These are phyloP conservation scores for Oncorhynchus tshawytscha DNA, from an alignment of 2,113 vertebrate species.

Conservation along the genomic window DNA sequence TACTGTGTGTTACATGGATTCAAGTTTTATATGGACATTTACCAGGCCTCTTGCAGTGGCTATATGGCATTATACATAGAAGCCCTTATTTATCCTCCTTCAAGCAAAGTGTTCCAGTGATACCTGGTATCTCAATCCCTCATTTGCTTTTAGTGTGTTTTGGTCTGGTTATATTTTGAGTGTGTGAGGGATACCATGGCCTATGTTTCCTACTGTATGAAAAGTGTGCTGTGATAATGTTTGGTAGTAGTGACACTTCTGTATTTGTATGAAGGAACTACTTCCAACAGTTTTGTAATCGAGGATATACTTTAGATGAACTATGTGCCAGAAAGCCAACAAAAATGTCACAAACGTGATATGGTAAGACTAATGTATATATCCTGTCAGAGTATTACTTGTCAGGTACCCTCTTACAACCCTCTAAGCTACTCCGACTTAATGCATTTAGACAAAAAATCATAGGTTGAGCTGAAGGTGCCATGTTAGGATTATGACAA, in stretches of 20 bases:
- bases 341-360: slow-evolving; percentile 40
- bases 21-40: background rate
- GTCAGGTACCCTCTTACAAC: slow-evolving; percentile 22
- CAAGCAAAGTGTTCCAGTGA: slow-evolving; percentile 28
- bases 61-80: slow-evolving; percentile 16
- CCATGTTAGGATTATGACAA: slow-evolving; percentile 39
- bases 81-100: slow-evolving; percentile 12
- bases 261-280: slow-evolving; percentile 58
- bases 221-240: slow-evolving; percentile 46
- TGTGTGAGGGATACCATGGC: slow-evolving; percentile 52
- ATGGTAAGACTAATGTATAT: slow-evolving; percentile 33
- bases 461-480: background rate
- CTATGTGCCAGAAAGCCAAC: slow-evolving; percentile 48
- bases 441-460: slow-evolving; percentile 6
- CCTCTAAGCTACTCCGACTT: background rate
- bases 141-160: slow-evolving; percentile 46
- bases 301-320: slow-evolving; percentile 53
- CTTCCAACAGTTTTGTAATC: slow-evolving; percentile 51
- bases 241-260: slow-evolving; percentile 50
- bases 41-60: slow-evolving; percentile 3
- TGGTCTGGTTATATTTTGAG: slow-evolving; percentile 31
- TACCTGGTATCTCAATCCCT: slow-evolving; percentile 35
- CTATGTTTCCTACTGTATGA: slow-evolving; percentile 18
- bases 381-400: slow-evolving; percentile 12
- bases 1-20: background rate